Evolutionary conservation across 1,140 invertebrate species (phyloP).

Genomic region (Hyles euphorbiae): DNA sequence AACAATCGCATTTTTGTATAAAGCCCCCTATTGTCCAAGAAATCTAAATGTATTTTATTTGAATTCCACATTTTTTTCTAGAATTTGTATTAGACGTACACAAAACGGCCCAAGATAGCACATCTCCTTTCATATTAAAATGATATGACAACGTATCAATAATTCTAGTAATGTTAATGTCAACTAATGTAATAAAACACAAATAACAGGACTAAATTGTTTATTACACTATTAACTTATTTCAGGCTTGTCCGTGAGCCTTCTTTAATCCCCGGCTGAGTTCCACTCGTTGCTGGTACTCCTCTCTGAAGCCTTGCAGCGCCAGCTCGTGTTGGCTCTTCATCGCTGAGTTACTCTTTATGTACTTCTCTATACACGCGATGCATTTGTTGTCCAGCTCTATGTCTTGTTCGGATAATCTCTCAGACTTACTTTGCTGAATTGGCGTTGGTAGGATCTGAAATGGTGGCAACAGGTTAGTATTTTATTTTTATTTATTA

Average conservation of each 20-base stretch:
- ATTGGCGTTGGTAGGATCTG: slow-evolving; percentile 59
- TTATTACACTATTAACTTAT: slow-evolving; percentile 8
- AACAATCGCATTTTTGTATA: too few relatives aligned
- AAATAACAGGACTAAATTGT: slow-evolving; percentile 9
- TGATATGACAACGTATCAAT: too few relatives aligned
- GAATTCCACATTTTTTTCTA: too few relatives aligned
- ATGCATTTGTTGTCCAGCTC: slow-evolving; percentile 67
- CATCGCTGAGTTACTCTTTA: slow-evolving; percentile 76
- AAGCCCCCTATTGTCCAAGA: too few relatives aligned
- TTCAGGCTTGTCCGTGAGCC: slow-evolving; percentile 76
- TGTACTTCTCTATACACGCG: slow-evolving; percentile 78
- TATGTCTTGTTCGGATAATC: slow-evolving; percentile 45
- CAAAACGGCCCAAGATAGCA: too few relatives aligned
- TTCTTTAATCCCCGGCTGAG: slow-evolving; percentile 78
- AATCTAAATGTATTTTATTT: too few relatives aligned
- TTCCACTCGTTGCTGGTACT: slow-evolving; percentile 75
- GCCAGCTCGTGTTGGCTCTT: slow-evolving; percentile 79
- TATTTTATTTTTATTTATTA: background rate
- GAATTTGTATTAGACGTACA: too few relatives aligned
- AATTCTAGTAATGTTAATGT: too few relatives aligned
- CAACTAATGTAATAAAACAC: slow-evolving; percentile 9
- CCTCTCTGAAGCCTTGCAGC: slow-evolving; percentile 80
- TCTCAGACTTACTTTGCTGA: slow-evolving; percentile 43
- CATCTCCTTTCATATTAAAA: too few relatives aligned
- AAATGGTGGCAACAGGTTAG: slow-evolving; percentile 1